A percentile compares a stretch with the other conserved stretches of the same genome.
These are phyloP conservation scores for Wasmannia auropunctata DNA, from an alignment of 1,140 invertebrate genomes.

Conservation along the genomic window DNA sequence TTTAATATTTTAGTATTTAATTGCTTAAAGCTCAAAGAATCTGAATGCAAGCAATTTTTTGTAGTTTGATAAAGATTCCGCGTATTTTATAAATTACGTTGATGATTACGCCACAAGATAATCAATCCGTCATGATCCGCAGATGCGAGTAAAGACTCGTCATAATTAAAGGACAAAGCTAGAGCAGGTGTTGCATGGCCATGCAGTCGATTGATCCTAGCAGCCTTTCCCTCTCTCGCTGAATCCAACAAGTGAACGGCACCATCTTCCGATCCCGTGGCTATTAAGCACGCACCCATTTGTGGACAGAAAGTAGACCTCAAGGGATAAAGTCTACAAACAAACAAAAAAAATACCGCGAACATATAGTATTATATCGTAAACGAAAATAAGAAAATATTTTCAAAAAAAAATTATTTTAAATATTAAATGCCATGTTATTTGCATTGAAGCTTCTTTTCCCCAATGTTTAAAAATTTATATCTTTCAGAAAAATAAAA, in stretches of 20 bases:
- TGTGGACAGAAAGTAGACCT: slow-evolving; percentile 93
- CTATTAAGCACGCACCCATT: slow-evolving; percentile 86
- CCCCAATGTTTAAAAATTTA: too few relatives aligned
- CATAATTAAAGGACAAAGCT: slow-evolving; percentile 95
- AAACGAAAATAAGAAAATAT: not conserved
- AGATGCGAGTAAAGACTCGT: slow-evolving; percentile 94
- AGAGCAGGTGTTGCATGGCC: slow-evolving; percentile 93
- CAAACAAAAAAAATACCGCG: slow-evolving; percentile 27
- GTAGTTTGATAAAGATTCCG: not conserved
- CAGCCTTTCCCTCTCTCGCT: slow-evolving; percentile 88
- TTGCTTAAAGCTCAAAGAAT: not conserved
- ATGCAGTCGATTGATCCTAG: slow-evolving; percentile 93
- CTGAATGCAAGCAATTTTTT: not conserved
- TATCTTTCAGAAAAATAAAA: too few relatives aligned
- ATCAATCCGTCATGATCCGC: slow-evolving; percentile 94
- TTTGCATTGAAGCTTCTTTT: too few relatives aligned
- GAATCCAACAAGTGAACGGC: slow-evolving; percentile 94
- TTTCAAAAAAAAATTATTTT: too few relatives aligned
- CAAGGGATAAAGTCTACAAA: slow-evolving; percentile 85
- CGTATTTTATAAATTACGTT: slow-evolving; percentile 64
- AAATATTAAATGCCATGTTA: too few relatives aligned
- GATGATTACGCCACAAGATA: slow-evolving; percentile 91
- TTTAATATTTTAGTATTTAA: not conserved
- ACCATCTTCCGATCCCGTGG: slow-evolving; percentile 94
- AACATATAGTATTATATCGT: not conserved